Evolutionary conservation across 2,113 vertebrate species (phyloP).

Genomic region (Psittacula cyanocephala): DNA sequence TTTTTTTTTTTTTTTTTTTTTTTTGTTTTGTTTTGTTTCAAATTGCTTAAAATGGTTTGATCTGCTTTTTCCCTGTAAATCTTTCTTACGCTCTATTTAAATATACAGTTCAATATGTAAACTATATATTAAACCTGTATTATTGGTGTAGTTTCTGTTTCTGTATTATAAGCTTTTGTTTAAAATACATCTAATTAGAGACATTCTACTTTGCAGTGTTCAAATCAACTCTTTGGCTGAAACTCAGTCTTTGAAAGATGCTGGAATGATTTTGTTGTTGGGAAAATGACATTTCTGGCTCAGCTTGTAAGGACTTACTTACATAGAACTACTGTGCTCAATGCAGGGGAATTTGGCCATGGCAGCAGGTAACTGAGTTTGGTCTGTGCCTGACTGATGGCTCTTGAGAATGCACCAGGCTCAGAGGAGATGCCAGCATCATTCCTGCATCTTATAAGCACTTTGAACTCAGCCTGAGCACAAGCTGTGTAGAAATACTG

Average conservation of each 20-base stretch:
- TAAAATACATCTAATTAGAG: background rate
- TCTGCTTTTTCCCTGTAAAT: background rate
- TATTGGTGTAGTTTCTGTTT: background rate
- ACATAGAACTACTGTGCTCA: background rate
- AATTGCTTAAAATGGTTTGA: background rate
- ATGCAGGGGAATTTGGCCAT: fast-evolving
- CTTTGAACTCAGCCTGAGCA: background rate
- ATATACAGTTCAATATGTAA: background rate
- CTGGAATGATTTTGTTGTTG: background rate
- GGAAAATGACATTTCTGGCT: background rate
- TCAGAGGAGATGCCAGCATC: fast-evolving
- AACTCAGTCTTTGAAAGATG: background rate
- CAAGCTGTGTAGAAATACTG: background rate
- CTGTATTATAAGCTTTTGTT: background rate
- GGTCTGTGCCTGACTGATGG: background rate
- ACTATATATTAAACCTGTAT: background rate
- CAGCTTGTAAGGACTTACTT: background rate
- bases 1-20: no score
- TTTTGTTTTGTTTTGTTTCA: background rate
- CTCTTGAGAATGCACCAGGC: background rate
- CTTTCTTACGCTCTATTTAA: background rate
- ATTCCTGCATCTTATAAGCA: background rate
- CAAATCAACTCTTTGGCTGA: background rate
- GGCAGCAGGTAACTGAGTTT: background rate
- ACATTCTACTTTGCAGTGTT: background rate